Conservation (phyloP, 1,140 invertebrate genomes). For the Teleogryllus occipitalis region DNA sequence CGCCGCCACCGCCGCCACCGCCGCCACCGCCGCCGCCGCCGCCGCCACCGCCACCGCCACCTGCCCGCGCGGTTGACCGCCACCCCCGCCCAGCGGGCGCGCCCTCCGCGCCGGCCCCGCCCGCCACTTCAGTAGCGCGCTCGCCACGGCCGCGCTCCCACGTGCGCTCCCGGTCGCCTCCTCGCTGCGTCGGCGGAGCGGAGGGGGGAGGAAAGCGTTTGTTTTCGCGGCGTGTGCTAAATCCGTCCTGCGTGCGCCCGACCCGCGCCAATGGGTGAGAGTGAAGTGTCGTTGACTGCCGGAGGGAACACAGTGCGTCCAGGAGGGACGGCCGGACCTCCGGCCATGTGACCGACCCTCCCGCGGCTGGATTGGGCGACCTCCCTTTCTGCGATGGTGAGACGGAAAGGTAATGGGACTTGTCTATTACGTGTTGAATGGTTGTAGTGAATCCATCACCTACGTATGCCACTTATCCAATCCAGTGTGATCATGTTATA, state of each 20-base stretch:
- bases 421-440: too few relatives aligned
- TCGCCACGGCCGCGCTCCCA: too few relatives aligned
- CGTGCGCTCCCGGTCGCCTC: too few relatives aligned
- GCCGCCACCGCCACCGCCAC: background rate
- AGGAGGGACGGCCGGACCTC: too few relatives aligned
- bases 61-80: background rate
- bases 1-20: background rate
- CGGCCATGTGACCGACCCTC: background rate
- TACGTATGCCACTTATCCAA: too few relatives aligned
- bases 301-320: too few relatives aligned
- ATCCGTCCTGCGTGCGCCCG: background rate
- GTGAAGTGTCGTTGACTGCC: background rate
- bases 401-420: too few relatives aligned
- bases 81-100: too few relatives aligned
- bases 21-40: too few relatives aligned
- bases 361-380: background rate
- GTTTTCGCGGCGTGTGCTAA: background rate
- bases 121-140: background rate
- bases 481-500: too few relatives aligned
- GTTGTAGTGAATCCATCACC: too few relatives aligned
- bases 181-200: background rate
- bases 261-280: background rate
- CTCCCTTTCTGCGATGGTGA: background rate
- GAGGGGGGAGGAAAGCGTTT: background rate
- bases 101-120: too few relatives aligned